These are phyloP conservation scores for Crotophaga sulcirostris DNA, from an alignment of 2,113 vertebrate species.

Conservation along the genomic window DNA sequence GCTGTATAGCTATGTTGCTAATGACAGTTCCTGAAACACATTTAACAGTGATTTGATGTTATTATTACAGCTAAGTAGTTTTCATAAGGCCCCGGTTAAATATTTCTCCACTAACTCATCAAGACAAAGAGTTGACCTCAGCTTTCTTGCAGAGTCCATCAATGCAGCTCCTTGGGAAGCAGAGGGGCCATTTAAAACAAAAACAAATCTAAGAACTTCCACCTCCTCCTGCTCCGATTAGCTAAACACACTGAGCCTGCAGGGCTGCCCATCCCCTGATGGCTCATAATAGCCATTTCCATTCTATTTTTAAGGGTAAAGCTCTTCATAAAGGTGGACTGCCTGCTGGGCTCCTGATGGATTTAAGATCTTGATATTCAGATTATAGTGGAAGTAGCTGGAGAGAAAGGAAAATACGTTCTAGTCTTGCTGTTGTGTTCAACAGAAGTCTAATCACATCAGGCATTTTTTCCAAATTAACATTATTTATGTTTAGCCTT, in stretches of 20 bases:
- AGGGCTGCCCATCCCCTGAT: constrained; percentile 17
- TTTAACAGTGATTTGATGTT: constrained; percentile 19
- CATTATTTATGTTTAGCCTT: constrained; percentile 53
- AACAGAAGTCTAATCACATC: constrained; percentile 32
- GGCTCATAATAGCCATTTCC: background rate
- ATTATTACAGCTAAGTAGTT: constrained; percentile 37
- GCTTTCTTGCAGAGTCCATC: constrained; percentile 2
- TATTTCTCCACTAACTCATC: constrained; percentile 40
- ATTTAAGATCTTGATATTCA: constrained; percentile 52
- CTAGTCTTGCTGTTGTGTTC: background rate
- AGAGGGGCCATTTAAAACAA: background rate
- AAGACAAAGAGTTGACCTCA: constrained; percentile 50
- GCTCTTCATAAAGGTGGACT: constrained; percentile 26
- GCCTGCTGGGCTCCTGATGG: constrained; percentile 46
- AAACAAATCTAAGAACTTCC: constrained; percentile 23
- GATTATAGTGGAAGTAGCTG: constrained; percentile 6
- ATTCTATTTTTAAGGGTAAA: constrained; percentile 41
- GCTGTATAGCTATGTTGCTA: constrained; percentile 18
- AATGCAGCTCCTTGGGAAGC: background rate
- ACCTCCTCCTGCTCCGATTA: constrained; percentile 35
- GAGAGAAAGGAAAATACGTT: background rate
- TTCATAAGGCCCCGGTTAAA: constrained; percentile 29
- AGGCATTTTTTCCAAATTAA: constrained; percentile 28
- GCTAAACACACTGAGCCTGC: background rate
- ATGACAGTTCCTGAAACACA: constrained; percentile 16